A percentile compares a stretch with the other conserved stretches of the same genome.
Conservation (phyloP, 2,888 invertebrate genomes). For the Aspidiotus destructor region DNA sequence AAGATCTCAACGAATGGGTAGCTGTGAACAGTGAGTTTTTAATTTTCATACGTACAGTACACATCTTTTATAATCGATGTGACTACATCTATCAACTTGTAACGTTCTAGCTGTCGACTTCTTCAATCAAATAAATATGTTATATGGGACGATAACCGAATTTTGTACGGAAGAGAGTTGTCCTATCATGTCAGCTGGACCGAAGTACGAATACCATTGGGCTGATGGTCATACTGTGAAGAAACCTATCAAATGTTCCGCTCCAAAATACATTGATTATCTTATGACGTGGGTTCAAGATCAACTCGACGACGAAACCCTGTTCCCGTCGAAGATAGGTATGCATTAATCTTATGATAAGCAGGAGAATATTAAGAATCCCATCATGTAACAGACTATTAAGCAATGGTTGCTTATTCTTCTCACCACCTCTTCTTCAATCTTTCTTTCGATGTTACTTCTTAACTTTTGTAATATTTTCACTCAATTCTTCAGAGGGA, state of each 20-base stretch:
- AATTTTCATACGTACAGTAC: neutral
- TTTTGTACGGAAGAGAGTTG: slow-evolving; percentile 97
- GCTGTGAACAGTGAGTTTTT: slow-evolving; percentile 89
- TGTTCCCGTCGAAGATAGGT: slow-evolving; percentile 97
- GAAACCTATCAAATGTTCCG: slow-evolving; percentile 97
- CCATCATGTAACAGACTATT: no score
- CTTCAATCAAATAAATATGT: slow-evolving; percentile 99
- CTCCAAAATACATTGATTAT: slow-evolving; percentile 98
- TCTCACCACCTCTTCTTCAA: no score
- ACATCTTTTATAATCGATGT: neutral
- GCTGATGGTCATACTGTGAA: slow-evolving; percentile 96
- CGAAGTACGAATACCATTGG: slow-evolving; percentile 99
- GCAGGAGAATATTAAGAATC: no score
- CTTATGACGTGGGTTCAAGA: slow-evolving; percentile 99
- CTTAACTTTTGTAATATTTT: no score
- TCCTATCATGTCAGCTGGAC: slow-evolving; percentile 97
- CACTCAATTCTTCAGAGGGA: no score
- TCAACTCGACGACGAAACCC: slow-evolving; percentile 93
- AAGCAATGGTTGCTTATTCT: no score
- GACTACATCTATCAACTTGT: neutral
- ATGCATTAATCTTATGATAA: slow-evolving; percentile 34
- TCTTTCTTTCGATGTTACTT: no score
- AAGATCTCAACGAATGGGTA: slow-evolving; percentile 99
- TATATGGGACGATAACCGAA: slow-evolving; percentile 99
- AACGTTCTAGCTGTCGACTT: slow-evolving; percentile 82